Evolutionary conservation across 2,113 vertebrate genomes (phyloP), one percentile per base, ranked within the genome.

Genomic region (Odobenus rosmarus): DNA sequence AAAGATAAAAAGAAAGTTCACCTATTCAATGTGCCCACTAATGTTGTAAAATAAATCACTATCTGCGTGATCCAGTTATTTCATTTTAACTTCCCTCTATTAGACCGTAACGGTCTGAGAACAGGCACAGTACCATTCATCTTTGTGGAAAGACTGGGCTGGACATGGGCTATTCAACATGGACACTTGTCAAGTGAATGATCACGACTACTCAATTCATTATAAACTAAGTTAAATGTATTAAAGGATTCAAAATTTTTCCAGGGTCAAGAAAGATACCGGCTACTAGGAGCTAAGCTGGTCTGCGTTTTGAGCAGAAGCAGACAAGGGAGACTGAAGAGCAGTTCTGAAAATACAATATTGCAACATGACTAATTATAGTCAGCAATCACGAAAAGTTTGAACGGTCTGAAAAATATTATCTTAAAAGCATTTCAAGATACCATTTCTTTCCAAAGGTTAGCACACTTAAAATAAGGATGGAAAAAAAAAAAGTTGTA

Each of bases 281-380:
- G 10, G 55, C 55, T 85, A 46, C 26, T 49, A 13, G 51, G 24
- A 97, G 49, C 31, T 62, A 95, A 79, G 26, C 83, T 83, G 81
- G 91, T 93, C 67, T 81, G 51, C 26, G n/a, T 51, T 53, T 62
- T 18, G 26, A 94, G 28, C 36, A 92, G 36, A 96, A 96, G n/a
- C 49, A 97, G 67, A 89, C 67, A 92, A 96, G 95, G 81, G 95
- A 97, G 94, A 94, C 33, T 81, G 85, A 46, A 90, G 3, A 88
- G 61, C 67, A 96, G 87, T 76, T 96, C 80, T 95, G 87, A 95
- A 98, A 96, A 95, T 89, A 96, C 23, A 98, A 90, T 94, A 96
- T 19, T 96, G 67, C 69, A 94, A 84, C 88, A 82, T 71, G 57
- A 96, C 61, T 98, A 92, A 97, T 95, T 87, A 87, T 0, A 88